Conservation (phyloP, 1,140 invertebrate genomes). For the Dendrolimus punctatus region DNA sequence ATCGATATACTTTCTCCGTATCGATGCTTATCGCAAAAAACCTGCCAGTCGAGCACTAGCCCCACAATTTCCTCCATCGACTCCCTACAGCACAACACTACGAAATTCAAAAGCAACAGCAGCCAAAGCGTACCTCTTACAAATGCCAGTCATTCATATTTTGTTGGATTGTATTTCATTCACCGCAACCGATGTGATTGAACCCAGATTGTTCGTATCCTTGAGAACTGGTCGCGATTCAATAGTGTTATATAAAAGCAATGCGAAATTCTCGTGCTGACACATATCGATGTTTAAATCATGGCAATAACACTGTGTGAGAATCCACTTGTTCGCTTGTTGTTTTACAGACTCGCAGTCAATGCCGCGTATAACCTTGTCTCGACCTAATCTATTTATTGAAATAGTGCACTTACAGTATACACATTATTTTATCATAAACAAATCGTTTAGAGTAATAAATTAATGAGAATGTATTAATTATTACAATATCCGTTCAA, state of each 20-base stretch:
- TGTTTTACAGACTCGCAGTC: too few species aligned
- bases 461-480: too few species aligned
- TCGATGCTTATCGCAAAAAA: slow-evolving; percentile 55
- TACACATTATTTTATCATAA: too few species aligned
- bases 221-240: slow-evolving; percentile 46
- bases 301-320: too few species aligned
- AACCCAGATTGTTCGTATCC: slow-evolving; percentile 52
- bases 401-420: too few species aligned
- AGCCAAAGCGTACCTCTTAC: slow-evolving; percentile 4
- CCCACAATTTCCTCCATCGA: slow-evolving; percentile 24
- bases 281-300: too few species aligned
- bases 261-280: slow-evolving; percentile 16
- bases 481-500: too few species aligned
- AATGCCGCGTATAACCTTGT: too few species aligned
- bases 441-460: too few species aligned
- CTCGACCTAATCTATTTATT: too few species aligned
- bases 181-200: slow-evolving; percentile 55
- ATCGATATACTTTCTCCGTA: slow-evolving; percentile 55
- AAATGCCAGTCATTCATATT: slow-evolving; percentile 12
- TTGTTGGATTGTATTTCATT: slow-evolving; percentile 46
- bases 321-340: too few species aligned
- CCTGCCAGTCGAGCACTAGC: slow-evolving; percentile 26
- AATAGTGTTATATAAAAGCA: slow-evolving; percentile 30
- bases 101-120: slow-evolving; percentile 13
- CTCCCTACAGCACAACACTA: slow-evolving; percentile 25